Percentiles rank a stretch among this genome's conserved stretches.
phyloP scores from a whole-genome alignment of 1,140 invertebrate genomes.

The Mya arenaria region DNA sequence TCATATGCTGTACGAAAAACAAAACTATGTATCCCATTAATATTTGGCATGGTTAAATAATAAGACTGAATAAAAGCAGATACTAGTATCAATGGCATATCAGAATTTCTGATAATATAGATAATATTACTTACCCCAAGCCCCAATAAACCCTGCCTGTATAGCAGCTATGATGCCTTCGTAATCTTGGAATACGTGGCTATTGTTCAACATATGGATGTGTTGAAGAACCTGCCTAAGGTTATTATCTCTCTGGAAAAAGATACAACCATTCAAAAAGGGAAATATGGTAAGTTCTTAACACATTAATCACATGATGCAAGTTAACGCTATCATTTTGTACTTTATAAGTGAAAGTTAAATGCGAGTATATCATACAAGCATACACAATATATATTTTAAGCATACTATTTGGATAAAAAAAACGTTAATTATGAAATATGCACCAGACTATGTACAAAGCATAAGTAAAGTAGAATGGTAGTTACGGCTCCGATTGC shows the following conservation, averaged over 20 bases:
- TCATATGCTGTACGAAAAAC: no score
- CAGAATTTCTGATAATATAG: no score
- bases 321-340: not conserved
- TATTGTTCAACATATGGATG: not conserved
- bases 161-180: slow-evolving; percentile 22
- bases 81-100: no score
- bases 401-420: not conserved
- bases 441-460: no score
- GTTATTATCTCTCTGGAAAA: not conserved
- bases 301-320: not conserved
- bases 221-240: slow-evolving; percentile 1
- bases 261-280: no score
- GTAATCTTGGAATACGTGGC: slow-evolving; percentile 25
- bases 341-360: not conserved
- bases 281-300: no score
- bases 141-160: slow-evolving; percentile 36
- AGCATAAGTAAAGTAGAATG: no score
- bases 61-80: no score
- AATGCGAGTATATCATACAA: not conserved
- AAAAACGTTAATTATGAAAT: not conserved
- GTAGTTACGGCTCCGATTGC: no score
- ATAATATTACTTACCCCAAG: slow-evolving; percentile 25
- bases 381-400: not conserved
- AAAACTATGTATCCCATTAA: no score
- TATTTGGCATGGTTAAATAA: no score